Percentiles rank a stretch among this genome's conserved stretches.
phyloP scores from a whole-genome alignment of 2,888 invertebrate genomes.

The Polydrusus cervinus region DNA sequence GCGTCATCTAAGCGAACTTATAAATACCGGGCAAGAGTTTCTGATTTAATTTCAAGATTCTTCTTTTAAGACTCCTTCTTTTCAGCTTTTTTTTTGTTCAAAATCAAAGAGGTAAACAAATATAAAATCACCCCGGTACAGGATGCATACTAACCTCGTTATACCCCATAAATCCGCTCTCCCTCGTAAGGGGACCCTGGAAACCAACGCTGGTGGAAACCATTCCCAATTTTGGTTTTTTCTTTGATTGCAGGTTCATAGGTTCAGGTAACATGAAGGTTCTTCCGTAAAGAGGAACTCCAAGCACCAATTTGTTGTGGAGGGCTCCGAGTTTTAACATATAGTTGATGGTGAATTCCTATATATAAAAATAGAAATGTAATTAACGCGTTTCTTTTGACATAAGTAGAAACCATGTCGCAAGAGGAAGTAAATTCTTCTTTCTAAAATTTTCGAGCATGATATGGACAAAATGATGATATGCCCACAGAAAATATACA shows the following conservation, averaged over 20 bases:
- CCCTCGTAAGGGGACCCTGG: conserved; percentile 84
- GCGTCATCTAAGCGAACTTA: too few relatives aligned
- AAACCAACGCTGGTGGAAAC: conserved; percentile 78
- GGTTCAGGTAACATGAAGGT: conserved; percentile 78
- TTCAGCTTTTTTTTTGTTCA: too few relatives aligned
- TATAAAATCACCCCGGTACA: background rate
- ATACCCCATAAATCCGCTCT: conserved; percentile 90
- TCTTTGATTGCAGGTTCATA: conserved; percentile 50
- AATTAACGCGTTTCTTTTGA: background rate
- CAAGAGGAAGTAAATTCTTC: too few relatives aligned
- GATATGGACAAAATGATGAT: too few relatives aligned
- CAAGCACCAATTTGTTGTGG: conserved; percentile 85
- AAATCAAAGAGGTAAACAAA: too few relatives aligned
- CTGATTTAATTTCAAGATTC: too few relatives aligned
- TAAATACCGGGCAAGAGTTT: too few relatives aligned
- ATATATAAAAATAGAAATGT: conserved; percentile 65
- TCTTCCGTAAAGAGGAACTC: conserved; percentile 88
- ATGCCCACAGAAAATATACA: too few relatives aligned
- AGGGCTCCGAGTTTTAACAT: conserved; percentile 83
- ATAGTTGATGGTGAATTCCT: conserved; percentile 86
- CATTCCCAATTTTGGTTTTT: conserved; percentile 73
- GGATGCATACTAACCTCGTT: conserved; percentile 82
- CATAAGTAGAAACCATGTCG: too few relatives aligned
- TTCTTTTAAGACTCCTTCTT: too few relatives aligned
- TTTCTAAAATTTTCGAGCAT: too few relatives aligned